Evolutionary conservation across 2,113 vertebrate species (phyloP), one percentile per base, ranked within the genome.

Genomic region (Crotalus helleri): DNA sequence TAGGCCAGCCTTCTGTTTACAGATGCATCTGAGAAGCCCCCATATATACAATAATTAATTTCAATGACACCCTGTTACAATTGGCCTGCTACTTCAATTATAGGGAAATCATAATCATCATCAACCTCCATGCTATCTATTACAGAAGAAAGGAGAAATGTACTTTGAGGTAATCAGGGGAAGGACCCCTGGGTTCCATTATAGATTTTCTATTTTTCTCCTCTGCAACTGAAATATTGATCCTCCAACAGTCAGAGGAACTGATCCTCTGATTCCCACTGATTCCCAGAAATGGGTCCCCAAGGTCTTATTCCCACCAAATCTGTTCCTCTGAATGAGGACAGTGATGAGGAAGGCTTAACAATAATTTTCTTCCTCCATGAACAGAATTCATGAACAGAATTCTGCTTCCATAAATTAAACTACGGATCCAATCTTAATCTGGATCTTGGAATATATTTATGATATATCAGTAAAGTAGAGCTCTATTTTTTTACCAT

Each of bases 401-500:
- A 89, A 58, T 89, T 49, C 39, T 7, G 33, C 54, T 39, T 57
- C 53, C 53, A 39, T n/a, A 55, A 57, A 88, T 44, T 81, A 39
- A n/a, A n/a, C 4, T 64, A 59, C 55, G 3, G 39, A 64, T 51
- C 23, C 57, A 59, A 61, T 46, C 95, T 91, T 90, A 90, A 85
- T 92, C 93, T 92, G 92, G 92, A 93, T 95, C 93, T 95, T 95
- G 93, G 94, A 89, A 90, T 13, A 53, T 55, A 94, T 69, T 69
- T 81, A 44, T 44, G 33, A 1, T 21, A 44, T 21, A 23, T 81
- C 7, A 93, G 92, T 93, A 92, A 94, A 94, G 90, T 94, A 95
- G 95, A 94, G 85, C 81, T 51, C 94, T 94, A 94, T 87, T 95
- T 94, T 94, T 93, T 95, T 95, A 85, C 94, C 95, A 91, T 91